Base-by-base conservation (phyloP, 2,113 vertebrate genomes). In the Cottus gobio region DNA sequence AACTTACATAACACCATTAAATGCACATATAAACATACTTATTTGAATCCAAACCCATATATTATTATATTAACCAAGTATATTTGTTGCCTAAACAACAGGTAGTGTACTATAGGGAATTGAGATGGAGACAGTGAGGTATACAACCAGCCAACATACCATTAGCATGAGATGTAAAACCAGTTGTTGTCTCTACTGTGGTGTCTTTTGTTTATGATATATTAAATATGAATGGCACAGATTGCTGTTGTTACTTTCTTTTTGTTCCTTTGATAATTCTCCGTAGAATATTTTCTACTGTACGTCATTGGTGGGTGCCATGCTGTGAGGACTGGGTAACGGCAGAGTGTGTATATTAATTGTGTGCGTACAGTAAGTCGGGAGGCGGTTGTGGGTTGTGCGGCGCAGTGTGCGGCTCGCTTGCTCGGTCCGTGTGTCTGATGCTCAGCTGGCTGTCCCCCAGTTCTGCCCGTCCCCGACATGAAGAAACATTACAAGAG, bases 401-500 rank as follows among this genome's bases (percentile, higher is more conserved):
- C 20, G 15, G 57, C 18, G 48, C 18, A 37, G 57, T 22, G 57
- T 57, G 81, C 6, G 70, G 72, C 70, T 56, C 2, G 13, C 46
- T 44, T 22, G 62, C 28, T 22, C 42, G 42, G 12, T 48, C 46
- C 18, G 63, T 62, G 56, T 30, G 82, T 52, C 76, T 83, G 81
- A 0, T 44, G 62, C 76, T 66, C 80, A 72, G 77, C 88, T 78
- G 84, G 71, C 60, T 34, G 75, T 73, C 71, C 83, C 80, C 81
- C 74, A 62, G 86, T 85, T 86, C 80, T 80, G 82, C 85, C 80
- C 75, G 62, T 82, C 60, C 60, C 76, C 70, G 85, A 92, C 89
- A 69, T 74, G 84, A 68, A 71, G 87, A 87, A 87, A 87, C 91
- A 89, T 91, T 87, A 85, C 88, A 87, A 91, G 65, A 39, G 66